These are phyloP conservation scores for Pempheris klunzingeri DNA, from an alignment of 2,797 vertebrate species.

Conservation along the genomic window DNA sequence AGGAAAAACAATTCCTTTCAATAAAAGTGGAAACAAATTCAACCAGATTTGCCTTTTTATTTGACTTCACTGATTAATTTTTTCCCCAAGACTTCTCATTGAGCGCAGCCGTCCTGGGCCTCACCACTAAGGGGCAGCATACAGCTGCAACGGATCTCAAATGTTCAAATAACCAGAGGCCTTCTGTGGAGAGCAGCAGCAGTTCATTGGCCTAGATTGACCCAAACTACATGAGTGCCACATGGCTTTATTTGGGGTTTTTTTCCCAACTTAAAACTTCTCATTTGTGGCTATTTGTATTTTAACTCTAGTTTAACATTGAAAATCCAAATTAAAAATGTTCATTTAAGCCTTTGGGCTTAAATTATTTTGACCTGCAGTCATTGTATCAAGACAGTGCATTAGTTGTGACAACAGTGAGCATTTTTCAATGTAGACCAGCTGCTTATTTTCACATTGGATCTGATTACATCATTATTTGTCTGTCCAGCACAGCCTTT, in stretches of 20 bases:
- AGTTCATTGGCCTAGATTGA: not conserved
- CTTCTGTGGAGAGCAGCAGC: not conserved
- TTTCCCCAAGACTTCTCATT: not conserved
- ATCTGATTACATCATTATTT: constrained; percentile 32
- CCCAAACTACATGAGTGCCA: not conserved
- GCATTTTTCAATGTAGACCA: constrained; percentile 12
- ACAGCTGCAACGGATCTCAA: too few species aligned
- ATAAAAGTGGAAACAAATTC: constrained; percentile 82
- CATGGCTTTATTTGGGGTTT: not conserved
- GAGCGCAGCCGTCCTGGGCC: not conserved
- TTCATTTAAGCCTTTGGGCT: not conserved
- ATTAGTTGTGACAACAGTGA: not conserved
- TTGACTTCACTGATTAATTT: not conserved
- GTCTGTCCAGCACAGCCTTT: constrained; percentile 32
- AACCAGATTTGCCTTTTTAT: constrained; percentile 10
- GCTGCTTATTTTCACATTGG: constrained; percentile 46
- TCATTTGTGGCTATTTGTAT: too few species aligned
- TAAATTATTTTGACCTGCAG: not conserved
- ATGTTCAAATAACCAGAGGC: not conserved
- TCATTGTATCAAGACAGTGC: not conserved
- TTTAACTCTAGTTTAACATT: not conserved
- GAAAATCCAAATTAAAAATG: not conserved
- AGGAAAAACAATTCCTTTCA: constrained; percentile 83
- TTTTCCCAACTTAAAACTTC: too few species aligned
- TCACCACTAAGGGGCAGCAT: constrained; percentile 59